Conservation (phyloP, 2,113 vertebrate species). For the Epinephelus moara region DNA sequence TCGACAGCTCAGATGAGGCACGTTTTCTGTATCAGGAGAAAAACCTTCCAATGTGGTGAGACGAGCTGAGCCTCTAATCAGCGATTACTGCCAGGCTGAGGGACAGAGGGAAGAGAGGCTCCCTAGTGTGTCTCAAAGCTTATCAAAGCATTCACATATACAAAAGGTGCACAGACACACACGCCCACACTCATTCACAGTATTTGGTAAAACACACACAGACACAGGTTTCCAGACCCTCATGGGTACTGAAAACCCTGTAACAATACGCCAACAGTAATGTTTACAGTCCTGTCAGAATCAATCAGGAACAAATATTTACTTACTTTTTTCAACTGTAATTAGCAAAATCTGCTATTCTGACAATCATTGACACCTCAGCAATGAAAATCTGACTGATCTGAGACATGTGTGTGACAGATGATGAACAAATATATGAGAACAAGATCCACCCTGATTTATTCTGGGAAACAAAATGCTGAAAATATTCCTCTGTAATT, state of each 20-base stretch:
- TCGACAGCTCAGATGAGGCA: constrained; percentile 44
- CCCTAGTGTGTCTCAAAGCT: constrained; percentile 33
- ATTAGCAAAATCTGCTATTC: background rate
- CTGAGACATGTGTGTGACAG: background rate
- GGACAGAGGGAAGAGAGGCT: constrained; percentile 14
- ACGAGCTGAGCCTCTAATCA: constrained; percentile 54
- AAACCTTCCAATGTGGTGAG: constrained; percentile 15
- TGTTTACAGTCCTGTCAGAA: background rate
- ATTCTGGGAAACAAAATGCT: background rate
- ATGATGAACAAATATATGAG: background rate
- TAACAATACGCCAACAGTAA: background rate
- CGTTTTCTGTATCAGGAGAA: constrained; percentile 30
- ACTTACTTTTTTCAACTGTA: background rate
- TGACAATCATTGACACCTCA: background rate
- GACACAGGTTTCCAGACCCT: background rate
- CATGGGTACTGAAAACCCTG: background rate
- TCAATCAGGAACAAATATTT: constrained; percentile 1
- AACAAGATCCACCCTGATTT: background rate
- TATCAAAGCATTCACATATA: constrained; percentile 29
- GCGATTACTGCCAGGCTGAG: constrained; percentile 41
- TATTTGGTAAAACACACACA: background rate
- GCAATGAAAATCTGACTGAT: background rate
- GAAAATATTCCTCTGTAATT: background rate
- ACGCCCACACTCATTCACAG: background rate
- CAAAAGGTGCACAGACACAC: constrained; percentile 12